Evolutionary conservation across 2,797 vertebrate species (phyloP), one percentile per base, ranked within the genome.

Genomic region (Cynopterus sphinx): DNA sequence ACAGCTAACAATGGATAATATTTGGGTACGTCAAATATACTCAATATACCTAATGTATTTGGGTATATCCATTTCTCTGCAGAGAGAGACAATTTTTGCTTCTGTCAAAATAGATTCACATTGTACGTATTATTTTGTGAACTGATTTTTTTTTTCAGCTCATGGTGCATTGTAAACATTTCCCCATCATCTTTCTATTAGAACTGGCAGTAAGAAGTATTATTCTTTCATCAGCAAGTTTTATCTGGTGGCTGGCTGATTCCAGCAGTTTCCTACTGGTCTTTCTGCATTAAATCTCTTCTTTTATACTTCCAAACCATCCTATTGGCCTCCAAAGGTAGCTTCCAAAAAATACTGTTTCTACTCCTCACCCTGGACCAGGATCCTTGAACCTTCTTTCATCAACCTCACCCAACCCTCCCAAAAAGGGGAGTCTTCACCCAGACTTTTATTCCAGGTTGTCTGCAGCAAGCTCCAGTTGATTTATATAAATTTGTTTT

Each of bases 21-120:
- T 86, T 78, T 90, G 49, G 1, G 46, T 49, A 13, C 55, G 17
- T 41, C 43, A 33, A 53, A 51, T 59, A 63, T 61, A 78, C 28
- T 53, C 53, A 78, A 7, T 65, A 24, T 63, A 74, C 70, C 26
- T 53, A 82, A 65, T 28, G 19, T 22, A 61, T 71, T 41, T 41
- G 84, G 2, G 3, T 51, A 21, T 77, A 88, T 68, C 2, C n/a
- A 4, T 70, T 88, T 51, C 67, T 93, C 19, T 88, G 21, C 28
- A 89, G 91, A 75, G 39, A 67, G 43, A 33, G 51, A 22, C 8
- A 9, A 24, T 51, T 79, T 91, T 83, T 82, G 21, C 24, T 91
- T 82, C 33, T 86, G n/a, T 87, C 51, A 91, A 91, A 91, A 86
- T 39, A 91, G 26, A 22, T 19, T 96, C 41, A 8, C 57, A 16